These are phyloP conservation scores for Tribolium castaneum DNA, from an alignment of 1,140 invertebrate species.

Conservation along the genomic window DNA sequence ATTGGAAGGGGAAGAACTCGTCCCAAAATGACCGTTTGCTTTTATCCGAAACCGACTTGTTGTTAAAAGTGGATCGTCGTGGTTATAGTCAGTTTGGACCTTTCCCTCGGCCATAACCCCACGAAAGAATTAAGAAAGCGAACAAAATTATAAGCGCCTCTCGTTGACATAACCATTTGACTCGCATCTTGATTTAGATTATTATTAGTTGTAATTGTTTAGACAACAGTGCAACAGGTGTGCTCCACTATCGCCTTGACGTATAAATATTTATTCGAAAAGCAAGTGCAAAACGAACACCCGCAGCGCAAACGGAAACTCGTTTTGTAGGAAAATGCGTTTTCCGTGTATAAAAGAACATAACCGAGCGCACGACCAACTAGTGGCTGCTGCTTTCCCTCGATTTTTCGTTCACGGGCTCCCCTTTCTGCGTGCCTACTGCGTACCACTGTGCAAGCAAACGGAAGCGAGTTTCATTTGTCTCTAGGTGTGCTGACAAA, in stretches of 20 bases:
- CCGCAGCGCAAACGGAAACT: neutral
- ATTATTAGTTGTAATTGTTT: conserved; percentile 26
- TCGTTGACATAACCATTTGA: neutral
- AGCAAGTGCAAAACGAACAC: conserved; percentile 10
- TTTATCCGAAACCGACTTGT: neutral
- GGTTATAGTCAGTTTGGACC: conserved; percentile 4
- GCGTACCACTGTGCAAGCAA: conserved; percentile 16
- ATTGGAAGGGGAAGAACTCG: neutral
- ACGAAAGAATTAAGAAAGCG: conserved; percentile 13
- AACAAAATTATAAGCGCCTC: neutral
- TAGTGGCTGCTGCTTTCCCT: neutral
- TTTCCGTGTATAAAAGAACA: conserved; percentile 48
- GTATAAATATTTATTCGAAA: neutral
- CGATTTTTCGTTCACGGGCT: conserved; percentile 9
- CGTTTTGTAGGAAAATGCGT: conserved; percentile 48
- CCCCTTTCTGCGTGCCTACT: neutral
- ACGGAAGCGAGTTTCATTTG: conserved; percentile 33
- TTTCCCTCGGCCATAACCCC: neutral
- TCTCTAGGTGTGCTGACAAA: conserved; percentile 16
- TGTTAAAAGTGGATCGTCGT: neutral
- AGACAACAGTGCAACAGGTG: conserved; percentile 2
- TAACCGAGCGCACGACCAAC: conserved; percentile 40
- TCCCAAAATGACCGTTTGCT: neutral
- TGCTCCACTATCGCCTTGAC: neutral
- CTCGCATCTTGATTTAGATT: neutral